phyloP scores from a whole-genome alignment of 1,140 invertebrate genomes.

The Drepana arcuata region DNA sequence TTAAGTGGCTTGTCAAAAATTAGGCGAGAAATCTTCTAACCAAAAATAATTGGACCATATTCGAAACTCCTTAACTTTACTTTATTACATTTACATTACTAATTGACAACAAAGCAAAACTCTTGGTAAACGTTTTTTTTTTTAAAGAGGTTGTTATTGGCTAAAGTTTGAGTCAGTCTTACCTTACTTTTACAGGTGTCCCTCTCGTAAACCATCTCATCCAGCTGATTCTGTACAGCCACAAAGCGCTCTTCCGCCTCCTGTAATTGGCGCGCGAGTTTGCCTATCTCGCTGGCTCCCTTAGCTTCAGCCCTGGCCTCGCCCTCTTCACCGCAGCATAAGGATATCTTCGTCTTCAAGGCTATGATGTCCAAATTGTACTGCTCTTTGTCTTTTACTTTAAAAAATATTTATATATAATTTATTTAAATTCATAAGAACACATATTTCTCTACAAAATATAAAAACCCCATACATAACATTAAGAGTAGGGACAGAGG shows the following conservation, averaged over 20 bases:
- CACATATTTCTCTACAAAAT: not conserved
- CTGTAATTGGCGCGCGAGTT: slow-evolving; percentile 37
- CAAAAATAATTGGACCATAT: too few species aligned
- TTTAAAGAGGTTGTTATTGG: too few species aligned
- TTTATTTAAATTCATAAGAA: not conserved
- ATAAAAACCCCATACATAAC: too few species aligned
- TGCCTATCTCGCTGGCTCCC: slow-evolving; percentile 14
- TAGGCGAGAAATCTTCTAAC: too few species aligned
- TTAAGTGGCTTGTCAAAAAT: too few species aligned
- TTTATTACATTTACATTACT: too few species aligned
- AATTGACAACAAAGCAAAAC: too few species aligned
- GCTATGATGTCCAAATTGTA: slow-evolving; percentile 51
- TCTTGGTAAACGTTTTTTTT: too few species aligned
- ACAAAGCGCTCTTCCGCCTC: slow-evolving; percentile 36
- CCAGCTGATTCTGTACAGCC: slow-evolving; percentile 33
- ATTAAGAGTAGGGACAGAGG: too few species aligned
- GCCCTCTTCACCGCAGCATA: slow-evolving; percentile 36
- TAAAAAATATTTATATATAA: slow-evolving; percentile 7
- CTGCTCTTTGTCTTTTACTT: slow-evolving; percentile 57
- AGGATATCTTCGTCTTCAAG: slow-evolving; percentile 46
- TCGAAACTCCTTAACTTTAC: too few species aligned
- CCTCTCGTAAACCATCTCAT: slow-evolving; percentile 44
- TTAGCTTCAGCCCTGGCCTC: slow-evolving; percentile 17
- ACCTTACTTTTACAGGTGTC: slow-evolving; percentile 52
- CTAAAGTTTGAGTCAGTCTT: too few species aligned